Evolutionary conservation across 1,140 invertebrate species (phyloP).

Genomic region (Leptopilina boulardi): DNA sequence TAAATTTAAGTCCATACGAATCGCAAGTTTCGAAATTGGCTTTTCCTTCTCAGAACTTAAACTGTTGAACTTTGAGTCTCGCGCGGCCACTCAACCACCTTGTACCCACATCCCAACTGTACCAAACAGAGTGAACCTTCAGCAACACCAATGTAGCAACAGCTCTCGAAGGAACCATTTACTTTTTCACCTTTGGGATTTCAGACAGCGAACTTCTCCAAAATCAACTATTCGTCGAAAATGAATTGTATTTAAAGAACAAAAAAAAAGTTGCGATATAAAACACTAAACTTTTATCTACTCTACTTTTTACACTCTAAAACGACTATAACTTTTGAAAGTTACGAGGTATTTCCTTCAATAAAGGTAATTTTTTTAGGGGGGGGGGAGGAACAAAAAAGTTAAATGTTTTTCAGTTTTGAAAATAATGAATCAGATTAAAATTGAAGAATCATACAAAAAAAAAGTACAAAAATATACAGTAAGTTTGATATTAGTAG

Average conservation of each 20-base stretch:
- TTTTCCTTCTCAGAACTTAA: conserved; percentile 24
- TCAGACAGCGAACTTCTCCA: neutral
- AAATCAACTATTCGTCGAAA: conserved; percentile 16
- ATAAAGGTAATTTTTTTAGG: too few species aligned
- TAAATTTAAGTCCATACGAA: conserved; percentile 9
- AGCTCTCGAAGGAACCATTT: conserved; percentile 25
- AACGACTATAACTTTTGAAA: neutral
- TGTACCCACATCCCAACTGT: conserved; percentile 19
- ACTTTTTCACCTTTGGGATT: conserved; percentile 24
- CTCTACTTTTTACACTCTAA: neutral
- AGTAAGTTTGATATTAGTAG: too few species aligned
- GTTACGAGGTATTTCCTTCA: neutral
- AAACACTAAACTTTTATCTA: conserved; percentile 2
- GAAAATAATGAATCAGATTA: too few species aligned
- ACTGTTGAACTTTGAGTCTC: conserved; percentile 28
- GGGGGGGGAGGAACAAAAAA: too few species aligned
- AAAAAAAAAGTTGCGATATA: neutral
- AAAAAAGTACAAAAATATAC: too few species aligned
- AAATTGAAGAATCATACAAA: too few species aligned
- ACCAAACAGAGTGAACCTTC: conserved; percentile 15
- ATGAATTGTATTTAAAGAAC: neutral
- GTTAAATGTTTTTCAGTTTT: too few species aligned
- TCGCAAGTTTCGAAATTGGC: conserved; percentile 23
- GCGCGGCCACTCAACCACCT: conserved; percentile 10
- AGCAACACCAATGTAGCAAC: conserved; percentile 26